Base-by-base conservation (phyloP, 2,888 invertebrate species). In the Epiblema foenella region DNA sequence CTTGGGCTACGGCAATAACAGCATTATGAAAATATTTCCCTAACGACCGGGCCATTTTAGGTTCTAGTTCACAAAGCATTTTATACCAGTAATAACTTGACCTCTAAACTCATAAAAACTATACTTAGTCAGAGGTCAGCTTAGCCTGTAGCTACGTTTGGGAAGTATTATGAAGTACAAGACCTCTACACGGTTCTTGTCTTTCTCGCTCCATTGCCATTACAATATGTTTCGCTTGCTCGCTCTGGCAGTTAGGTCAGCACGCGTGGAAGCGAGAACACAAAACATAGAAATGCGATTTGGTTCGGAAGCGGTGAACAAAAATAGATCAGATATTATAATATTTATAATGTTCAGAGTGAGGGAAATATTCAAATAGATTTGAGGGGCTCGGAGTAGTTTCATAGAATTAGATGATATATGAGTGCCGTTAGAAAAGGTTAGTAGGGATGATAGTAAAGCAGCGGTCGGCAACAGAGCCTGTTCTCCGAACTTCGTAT, bases 31-130 rank as follows among this genome's bases (percentile, higher is more conserved):
- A 49, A 17, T 29, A 49, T 62, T 62, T 49, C 60, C 49, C 46
- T 62, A 62, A 62, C 60, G 60, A 62, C 60, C 60, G 29, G 17
- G 49, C 46, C 60, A 46, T 49, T 62, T 49, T 62, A 46, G 60
- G n/a, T 29, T 9, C 15, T 39, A 39, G 10, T 58, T 59, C 58
- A 37, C 20, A 15, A 59, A 58, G 18, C 58, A 39, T 15, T 24
- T 8, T 29, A n/a, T 57, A 29, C 39, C 8, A 7, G 15, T 12
- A 39, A 3, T 46, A 46, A 15, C n/a, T n/a, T n/a, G n/a, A n/a
- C 12, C 46, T 4, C 7, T n/a, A 8, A 7, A n/a, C n/a, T 46
- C 1, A n/a, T n/a, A 46, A 46, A 15, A n/a, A n/a, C n/a, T 46
- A 46, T 46, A n/a, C 4, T 0, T 46, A n/a, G 12, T 46, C 46